Evolutionary conservation across 2,888 invertebrate genomes (phyloP), one percentile per base, ranked within the genome.

Genomic region (Dioctria linearis): DNA sequence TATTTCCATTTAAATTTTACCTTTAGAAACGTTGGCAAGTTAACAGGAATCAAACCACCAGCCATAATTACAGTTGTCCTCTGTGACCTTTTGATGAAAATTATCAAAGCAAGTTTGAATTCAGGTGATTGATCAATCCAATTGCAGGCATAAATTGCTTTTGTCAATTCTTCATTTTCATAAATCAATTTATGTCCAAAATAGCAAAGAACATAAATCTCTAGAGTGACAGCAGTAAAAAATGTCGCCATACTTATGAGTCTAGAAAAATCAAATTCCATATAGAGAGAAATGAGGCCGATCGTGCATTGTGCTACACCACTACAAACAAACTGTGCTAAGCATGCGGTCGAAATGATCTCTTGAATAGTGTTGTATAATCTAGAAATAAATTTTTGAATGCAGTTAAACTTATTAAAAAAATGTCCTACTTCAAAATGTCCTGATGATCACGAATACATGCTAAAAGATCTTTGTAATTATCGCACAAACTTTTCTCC

Each of bases 121-220:
- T 85, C 85, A 0, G 83, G 83, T 78, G 89, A 86, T 84, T 92
- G 91, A 5, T 91, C 89, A 69, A 90, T 88, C 92, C 92, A 92
- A 3, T 90, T 90, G 82, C 90, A 90, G 75, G 89, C 88, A 84
- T 91, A 92, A 83, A 91, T 85, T 66, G 89, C 89, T 49, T 90
- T 88, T 0, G 90, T 87, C 3, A 92, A 87, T 2, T 88, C 86
- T 83, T 90, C 88, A 83, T 91, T 91, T 89, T 91, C 86, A 4
- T 86, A 83, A 5, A 90, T 91, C 63, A 92, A 87, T 79, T 90
- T 89, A 82, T 90, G 90, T 0, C 92, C 91, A 78, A 90, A 91
- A 88, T 90, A 91, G 84, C 92, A 91, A 80, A 90, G 90, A 3
- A 91, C 85, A 67, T 90, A 90, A 49, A 91, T 88, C 84, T 92